Evolutionary conservation across 2,888 invertebrate genomes (phyloP).

Genomic region (Cataglyphis altisquamis): DNA sequence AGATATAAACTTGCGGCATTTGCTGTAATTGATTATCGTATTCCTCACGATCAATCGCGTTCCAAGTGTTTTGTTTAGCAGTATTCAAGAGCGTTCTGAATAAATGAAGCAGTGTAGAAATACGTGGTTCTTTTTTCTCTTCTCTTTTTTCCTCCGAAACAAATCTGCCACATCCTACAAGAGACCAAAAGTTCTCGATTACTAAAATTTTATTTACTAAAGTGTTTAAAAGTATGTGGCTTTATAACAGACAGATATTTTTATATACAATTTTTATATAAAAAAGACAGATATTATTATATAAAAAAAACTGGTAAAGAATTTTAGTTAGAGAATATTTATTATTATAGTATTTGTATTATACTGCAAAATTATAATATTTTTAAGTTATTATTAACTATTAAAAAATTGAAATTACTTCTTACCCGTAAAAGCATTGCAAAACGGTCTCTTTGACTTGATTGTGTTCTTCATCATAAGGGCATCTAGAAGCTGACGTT

Average conservation of each 20-base stretch:
- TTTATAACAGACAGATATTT: not conserved
- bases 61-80: constrained; percentile 70
- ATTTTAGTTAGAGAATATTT: not conserved
- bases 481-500: constrained; percentile 71
- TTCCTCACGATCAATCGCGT: constrained; percentile 60
- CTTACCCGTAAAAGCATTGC: constrained; percentile 95
- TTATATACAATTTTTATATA: not conserved
- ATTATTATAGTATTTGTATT: constrained; percentile 5
- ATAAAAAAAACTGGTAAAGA: not conserved
- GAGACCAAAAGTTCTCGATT: not conserved
- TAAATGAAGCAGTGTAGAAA: constrained; percentile 65
- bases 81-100: constrained; percentile 78
- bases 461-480: constrained; percentile 63
- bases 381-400: not conserved
- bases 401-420: not conserved
- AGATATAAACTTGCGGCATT: constrained; percentile 62
- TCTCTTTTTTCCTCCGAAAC: constrained; percentile 29
- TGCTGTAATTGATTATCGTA: constrained; percentile 67
- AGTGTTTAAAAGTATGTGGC: not conserved
- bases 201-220: not conserved
- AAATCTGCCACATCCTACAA: constrained; percentile 79
- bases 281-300: not conserved
- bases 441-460: constrained; percentile 92
- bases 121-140: constrained; percentile 73
- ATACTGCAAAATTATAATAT: constrained; percentile 5